These are phyloP conservation scores for Diorhabda elongata DNA, from an alignment of 1,140 invertebrate species.

Conservation along the genomic window DNA sequence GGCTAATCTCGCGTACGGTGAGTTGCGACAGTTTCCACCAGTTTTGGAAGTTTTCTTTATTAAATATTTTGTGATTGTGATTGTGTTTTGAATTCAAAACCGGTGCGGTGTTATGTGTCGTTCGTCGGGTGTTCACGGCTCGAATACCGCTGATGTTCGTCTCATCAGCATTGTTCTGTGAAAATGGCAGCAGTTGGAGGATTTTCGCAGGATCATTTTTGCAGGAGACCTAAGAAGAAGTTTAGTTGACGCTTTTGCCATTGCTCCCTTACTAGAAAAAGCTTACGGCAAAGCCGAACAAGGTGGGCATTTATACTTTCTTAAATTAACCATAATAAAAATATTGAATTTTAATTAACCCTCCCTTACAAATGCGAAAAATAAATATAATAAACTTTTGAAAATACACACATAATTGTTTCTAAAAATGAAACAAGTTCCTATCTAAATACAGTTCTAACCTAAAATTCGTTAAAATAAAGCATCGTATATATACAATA, in stretches of 20 bases:
- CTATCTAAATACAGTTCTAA: no score
- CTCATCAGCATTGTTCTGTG: conserved; percentile 44
- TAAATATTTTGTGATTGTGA: conserved; percentile 13
- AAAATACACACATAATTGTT: no score
- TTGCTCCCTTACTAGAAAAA: conserved; percentile 42
- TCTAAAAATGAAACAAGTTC: no score
- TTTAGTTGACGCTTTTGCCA: conserved; percentile 51
- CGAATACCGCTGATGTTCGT: conserved; percentile 28
- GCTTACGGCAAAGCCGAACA: conserved; percentile 45
- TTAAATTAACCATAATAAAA: background rate
- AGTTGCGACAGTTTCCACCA: conserved; percentile 15
- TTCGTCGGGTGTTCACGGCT: conserved; percentile 42
- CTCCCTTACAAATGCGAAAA: no score
- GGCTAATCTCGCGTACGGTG: conserved; percentile 9
- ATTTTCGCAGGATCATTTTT: conserved; percentile 49
- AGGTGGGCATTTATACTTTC: conserved; percentile 39
- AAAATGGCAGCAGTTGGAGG: conserved; percentile 51
- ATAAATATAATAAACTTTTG: no score
- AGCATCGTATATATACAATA: no score
- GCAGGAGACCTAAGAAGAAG: conserved; percentile 52
- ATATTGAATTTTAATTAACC: no score
- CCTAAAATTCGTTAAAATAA: no score
- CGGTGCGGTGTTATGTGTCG: conserved; percentile 43
- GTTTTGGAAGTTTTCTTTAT: conserved; percentile 4
- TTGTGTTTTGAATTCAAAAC: conserved; percentile 29